Conservation (phyloP, 1,140 invertebrate species). For the Phthorimaea operculella region DNA sequence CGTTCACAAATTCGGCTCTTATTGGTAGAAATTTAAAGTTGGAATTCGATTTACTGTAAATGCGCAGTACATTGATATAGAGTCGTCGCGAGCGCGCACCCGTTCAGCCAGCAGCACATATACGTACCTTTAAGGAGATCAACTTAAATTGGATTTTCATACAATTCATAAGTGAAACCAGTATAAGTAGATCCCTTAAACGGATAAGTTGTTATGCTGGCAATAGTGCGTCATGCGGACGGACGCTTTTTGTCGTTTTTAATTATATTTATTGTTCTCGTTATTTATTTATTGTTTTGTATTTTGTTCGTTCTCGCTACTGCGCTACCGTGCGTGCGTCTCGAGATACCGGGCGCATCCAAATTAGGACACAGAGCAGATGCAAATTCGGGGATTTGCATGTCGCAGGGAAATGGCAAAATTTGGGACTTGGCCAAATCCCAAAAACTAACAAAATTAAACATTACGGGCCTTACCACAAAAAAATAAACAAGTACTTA, state of each 20-base stretch:
- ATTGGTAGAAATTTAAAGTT: slow-evolving; percentile 8
- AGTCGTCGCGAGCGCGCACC: slow-evolving; percentile 37
- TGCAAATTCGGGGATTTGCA: slow-evolving; percentile 59
- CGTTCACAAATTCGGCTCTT: background rate
- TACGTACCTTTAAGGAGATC: too few relatives aligned
- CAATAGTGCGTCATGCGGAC: slow-evolving; percentile 46
- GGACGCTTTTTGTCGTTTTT: slow-evolving; percentile 61
- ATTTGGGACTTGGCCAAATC: too few relatives aligned
- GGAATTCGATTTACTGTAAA: slow-evolving; percentile 17
- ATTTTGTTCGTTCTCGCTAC: slow-evolving; percentile 49
- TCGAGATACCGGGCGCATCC: slow-evolving; percentile 52
- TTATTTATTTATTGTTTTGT: slow-evolving; percentile 63
- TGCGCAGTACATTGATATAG: slow-evolving; percentile 35
- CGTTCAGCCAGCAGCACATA: slow-evolving; percentile 16
- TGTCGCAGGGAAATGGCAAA: too few relatives aligned
- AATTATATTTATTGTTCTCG: slow-evolving; percentile 65
- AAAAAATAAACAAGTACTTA: too few relatives aligned
- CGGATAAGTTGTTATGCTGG: too few relatives aligned
- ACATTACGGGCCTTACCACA: too few relatives aligned
- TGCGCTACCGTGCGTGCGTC: slow-evolving; percentile 60
- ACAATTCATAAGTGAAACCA: too few relatives aligned
- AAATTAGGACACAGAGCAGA: slow-evolving; percentile 58
- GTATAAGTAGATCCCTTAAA: too few relatives aligned
- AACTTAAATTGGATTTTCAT: too few relatives aligned
- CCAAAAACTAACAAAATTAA: too few relatives aligned